A percentile compares a stretch with the other conserved stretches of the same genome.
These are phyloP conservation scores for Calameuta idolon DNA, from an alignment of 2,888 invertebrate species.

Conservation along the genomic window DNA sequence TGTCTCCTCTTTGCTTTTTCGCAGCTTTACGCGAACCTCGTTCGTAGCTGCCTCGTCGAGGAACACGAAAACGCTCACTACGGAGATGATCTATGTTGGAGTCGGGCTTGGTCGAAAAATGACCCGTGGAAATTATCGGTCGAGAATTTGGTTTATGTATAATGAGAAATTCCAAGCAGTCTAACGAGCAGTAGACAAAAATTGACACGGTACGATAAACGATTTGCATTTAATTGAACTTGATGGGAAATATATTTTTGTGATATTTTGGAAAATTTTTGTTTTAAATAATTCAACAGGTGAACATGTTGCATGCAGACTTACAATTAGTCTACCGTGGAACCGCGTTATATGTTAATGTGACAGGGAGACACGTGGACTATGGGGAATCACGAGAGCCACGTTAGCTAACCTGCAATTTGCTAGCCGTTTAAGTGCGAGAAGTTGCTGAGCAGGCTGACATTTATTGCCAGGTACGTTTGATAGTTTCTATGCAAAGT, in stretches of 20 bases:
- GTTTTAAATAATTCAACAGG: not conserved
- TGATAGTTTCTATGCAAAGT: constrained; percentile 48
- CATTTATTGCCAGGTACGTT: constrained; percentile 36
- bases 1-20: not conserved
- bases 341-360: not conserved
- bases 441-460: constrained; percentile 25
- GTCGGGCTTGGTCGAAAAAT: not conserved
- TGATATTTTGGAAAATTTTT: not conserved
- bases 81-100: not conserved
- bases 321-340: not conserved
- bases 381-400: not conserved
- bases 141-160: not conserved
- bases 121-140: not conserved
- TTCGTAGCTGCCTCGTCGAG: not conserved
- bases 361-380: not conserved
- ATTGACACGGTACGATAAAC: no score
- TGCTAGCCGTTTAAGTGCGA: constrained; percentile 8
- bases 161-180: not conserved
- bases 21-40: not conserved
- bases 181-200: not conserved
- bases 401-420: constrained; percentile 27
- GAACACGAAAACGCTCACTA: not conserved
- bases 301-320: not conserved
- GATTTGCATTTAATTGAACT: not conserved
- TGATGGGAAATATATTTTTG: not conserved